These are phyloP conservation scores for Drosophila rufa DNA, from an alignment of 1,140 invertebrate species.

Conservation along the genomic window DNA sequence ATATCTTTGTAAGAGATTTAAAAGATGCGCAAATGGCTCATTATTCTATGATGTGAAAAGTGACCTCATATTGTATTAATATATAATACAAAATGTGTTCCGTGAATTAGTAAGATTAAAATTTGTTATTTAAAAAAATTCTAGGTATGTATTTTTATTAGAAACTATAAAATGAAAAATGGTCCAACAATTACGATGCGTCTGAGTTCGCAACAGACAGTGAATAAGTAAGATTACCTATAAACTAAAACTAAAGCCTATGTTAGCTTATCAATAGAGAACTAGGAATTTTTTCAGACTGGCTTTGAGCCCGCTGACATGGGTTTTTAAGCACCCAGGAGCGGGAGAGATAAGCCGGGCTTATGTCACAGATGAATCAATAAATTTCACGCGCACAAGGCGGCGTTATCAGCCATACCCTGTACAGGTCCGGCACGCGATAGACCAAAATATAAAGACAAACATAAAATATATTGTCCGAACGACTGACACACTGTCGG, in stretches of 20 bases:
- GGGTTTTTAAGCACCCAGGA: slow-evolving; percentile 15
- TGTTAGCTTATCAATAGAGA: slow-evolving; percentile 14
- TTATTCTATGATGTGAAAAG: neutral
- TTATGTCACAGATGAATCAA: slow-evolving; percentile 63
- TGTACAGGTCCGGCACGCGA: slow-evolving; percentile 41
- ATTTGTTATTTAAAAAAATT: neutral
- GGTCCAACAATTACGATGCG: neutral
- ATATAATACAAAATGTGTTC: no score
- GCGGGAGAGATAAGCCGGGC: slow-evolving; percentile 51
- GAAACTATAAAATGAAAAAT: neutral
- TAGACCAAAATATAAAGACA: slow-evolving; percentile 26
- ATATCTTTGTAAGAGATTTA: neutral
- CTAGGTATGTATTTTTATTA: neutral
- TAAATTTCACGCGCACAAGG: slow-evolving; percentile 41
- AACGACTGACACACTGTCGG: slow-evolving; percentile 7
- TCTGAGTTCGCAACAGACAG: neutral
- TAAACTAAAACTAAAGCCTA: neutral
- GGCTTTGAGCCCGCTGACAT: neutral
- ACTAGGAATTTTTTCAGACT: slow-evolving; percentile 11
- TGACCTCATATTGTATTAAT: neutral
- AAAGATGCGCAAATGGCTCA: neutral
- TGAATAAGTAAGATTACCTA: neutral
- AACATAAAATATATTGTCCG: slow-evolving; percentile 24
- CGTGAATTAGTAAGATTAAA: neutral
- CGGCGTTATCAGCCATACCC: slow-evolving; percentile 43